These are phyloP conservation scores for Spicauda simplicius DNA, from an alignment of 2,888 invertebrate species.

Conservation along the genomic window DNA sequence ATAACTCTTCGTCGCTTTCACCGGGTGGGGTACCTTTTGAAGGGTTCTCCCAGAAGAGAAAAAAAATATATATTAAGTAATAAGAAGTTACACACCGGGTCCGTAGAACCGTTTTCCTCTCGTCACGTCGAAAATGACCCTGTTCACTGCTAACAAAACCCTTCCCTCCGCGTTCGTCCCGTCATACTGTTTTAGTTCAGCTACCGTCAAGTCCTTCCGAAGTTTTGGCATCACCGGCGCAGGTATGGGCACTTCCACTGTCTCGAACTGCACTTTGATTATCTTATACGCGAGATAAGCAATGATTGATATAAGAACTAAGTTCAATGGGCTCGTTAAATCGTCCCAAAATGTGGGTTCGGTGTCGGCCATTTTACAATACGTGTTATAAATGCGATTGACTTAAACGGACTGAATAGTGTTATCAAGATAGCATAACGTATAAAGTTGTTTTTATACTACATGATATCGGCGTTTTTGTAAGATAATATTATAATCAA, in stretches of 20 bases:
- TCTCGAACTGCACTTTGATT: slow-evolving; percentile 76
- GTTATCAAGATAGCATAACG: slow-evolving; percentile 48
- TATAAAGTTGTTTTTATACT: too few relatives aligned
- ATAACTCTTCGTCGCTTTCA: too few relatives aligned
- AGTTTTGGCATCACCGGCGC: slow-evolving; percentile 89
- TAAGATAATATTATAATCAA: too few relatives aligned
- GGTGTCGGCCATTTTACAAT: slow-evolving; percentile 47
- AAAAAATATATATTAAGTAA: too few relatives aligned
- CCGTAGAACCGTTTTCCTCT: slow-evolving; percentile 96
- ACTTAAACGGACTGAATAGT: slow-evolving; percentile 43
- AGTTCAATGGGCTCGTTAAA: slow-evolving; percentile 72
- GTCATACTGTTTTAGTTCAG: slow-evolving; percentile 93
- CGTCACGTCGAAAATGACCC: slow-evolving; percentile 97
- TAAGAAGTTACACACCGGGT: slow-evolving; percentile 87
- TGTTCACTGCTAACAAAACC: slow-evolving; percentile 96
- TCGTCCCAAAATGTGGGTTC: slow-evolving; percentile 71
- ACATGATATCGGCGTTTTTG: too few relatives aligned
- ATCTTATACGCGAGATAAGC: slow-evolving; percentile 87
- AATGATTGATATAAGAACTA: slow-evolving; percentile 69
- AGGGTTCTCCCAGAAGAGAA: too few relatives aligned
- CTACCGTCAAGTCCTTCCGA: slow-evolving; percentile 94
- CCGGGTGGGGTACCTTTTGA: too few relatives aligned
- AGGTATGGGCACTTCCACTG: slow-evolving; percentile 62
- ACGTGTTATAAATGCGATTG: slow-evolving; percentile 29
- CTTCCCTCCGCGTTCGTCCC: slow-evolving; percentile 94